These are phyloP conservation scores for Xiphophorus couchianus DNA, from an alignment of 2,113 vertebrate species.

Conservation along the genomic window DNA sequence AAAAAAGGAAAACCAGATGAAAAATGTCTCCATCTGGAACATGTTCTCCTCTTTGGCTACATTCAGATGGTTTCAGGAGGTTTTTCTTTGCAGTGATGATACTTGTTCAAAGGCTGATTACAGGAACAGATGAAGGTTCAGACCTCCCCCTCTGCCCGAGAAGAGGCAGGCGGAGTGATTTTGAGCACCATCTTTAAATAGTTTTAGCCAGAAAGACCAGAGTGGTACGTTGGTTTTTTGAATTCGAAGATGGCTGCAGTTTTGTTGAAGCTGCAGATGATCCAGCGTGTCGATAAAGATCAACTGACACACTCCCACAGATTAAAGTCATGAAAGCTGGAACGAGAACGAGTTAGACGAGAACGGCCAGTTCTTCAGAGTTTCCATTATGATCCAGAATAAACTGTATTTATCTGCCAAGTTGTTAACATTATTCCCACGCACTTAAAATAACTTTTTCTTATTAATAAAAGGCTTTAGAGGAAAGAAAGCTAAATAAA, in stretches of 20 bases:
- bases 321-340: slow-evolving; percentile 36
- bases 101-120: slow-evolving; percentile 60
- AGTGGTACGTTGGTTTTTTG: slow-evolving; percentile 38
- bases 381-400: slow-evolving; percentile 25
- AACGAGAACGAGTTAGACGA: slow-evolving; percentile 62
- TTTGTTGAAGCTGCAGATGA: slow-evolving; percentile 59
- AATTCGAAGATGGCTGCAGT: slow-evolving; percentile 53
- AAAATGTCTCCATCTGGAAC: slow-evolving; percentile 58
- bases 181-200: slow-evolving; percentile 20
- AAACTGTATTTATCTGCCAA: slow-evolving; percentile 46
- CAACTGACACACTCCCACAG: slow-evolving; percentile 43
- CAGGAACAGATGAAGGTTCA: slow-evolving; percentile 52
- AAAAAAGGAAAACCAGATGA: slow-evolving; percentile 19
- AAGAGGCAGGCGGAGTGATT: neutral
- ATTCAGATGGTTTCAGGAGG: slow-evolving; percentile 23
- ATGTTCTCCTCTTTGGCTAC: slow-evolving; percentile 40
- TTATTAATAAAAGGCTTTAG: neutral
- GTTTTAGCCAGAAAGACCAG: slow-evolving; percentile 28
- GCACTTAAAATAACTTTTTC: neutral
- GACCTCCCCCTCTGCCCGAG: slow-evolving; percentile 38
- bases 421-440: slow-evolving; percentile 50
- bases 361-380: slow-evolving; percentile 55
- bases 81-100: slow-evolving; percentile 41
- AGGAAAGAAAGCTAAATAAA: too few species aligned
- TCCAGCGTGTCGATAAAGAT: slow-evolving; percentile 60